Conservation (phyloP, 2,888 invertebrate species). For the Aplocera efformata region DNA sequence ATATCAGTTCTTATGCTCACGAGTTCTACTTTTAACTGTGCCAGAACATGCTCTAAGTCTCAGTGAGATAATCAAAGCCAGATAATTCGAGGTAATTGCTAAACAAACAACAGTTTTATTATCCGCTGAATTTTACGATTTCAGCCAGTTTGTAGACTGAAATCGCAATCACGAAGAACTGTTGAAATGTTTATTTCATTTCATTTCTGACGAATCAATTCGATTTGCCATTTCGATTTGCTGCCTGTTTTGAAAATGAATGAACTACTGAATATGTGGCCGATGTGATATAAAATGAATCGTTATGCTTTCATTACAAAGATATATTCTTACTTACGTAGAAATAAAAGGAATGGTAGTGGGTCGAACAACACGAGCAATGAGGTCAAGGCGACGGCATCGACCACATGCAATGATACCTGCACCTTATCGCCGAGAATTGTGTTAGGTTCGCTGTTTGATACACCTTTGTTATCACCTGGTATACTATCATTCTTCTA, state of each 20-base stretch:
- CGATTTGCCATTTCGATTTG: slow-evolving; percentile 3
- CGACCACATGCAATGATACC: slow-evolving; percentile 55
- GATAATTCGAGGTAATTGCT: slow-evolving; percentile 17
- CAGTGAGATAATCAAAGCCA: slow-evolving; percentile 13
- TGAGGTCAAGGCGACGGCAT: slow-evolving; percentile 64
- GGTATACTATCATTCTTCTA: too few species aligned
- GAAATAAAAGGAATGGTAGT: slow-evolving; percentile 33
- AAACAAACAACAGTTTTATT: slow-evolving; percentile 25
- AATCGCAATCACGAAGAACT: slow-evolving; percentile 10
- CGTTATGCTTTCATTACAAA: too few species aligned
- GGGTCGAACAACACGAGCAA: slow-evolving; percentile 35
- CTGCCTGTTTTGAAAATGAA: slow-evolving; percentile 1
- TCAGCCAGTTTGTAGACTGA: slow-evolving; percentile 23
- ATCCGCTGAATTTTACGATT: slow-evolving; percentile 20
- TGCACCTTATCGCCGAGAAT: slow-evolving; percentile 21
- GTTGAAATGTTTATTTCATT: slow-evolving; percentile 14
- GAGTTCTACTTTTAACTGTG: slow-evolving; percentile 16
- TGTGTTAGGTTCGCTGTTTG: slow-evolving; percentile 11
- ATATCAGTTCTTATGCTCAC: slow-evolving; percentile 3
- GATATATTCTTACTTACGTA: too few species aligned
- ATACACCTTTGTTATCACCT: not conserved
- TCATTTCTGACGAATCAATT: slow-evolving; percentile 14
- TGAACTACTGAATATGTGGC: too few species aligned
- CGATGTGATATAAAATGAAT: too few species aligned
- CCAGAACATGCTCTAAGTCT: slow-evolving; percentile 17